A percentile compares a stretch with the other conserved stretches of the same genome.
These are phyloP conservation scores for Myotis vivesi DNA, from an alignment of 2,797 vertebrate genomes.

Conservation along the genomic window DNA sequence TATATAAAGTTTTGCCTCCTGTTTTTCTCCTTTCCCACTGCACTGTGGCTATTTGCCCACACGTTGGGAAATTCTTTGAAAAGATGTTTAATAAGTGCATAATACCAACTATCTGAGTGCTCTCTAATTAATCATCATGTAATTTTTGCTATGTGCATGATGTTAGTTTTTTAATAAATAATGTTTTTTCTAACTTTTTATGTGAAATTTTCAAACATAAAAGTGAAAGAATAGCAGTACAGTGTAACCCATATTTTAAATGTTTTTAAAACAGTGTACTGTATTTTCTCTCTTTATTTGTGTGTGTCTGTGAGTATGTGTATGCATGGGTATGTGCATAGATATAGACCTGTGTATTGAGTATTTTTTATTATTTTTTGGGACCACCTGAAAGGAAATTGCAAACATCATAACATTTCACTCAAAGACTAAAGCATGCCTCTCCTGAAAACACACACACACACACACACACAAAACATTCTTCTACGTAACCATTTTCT, in stretches of 20 bases:
- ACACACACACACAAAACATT: neutral
- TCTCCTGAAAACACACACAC: neutral
- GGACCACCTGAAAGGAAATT: neutral
- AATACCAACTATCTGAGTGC: neutral
- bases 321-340: neutral
- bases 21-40: neutral
- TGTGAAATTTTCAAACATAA: neutral
- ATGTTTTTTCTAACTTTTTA: neutral
- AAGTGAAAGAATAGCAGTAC: neutral
- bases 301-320: neutral
- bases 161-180: neutral
- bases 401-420: neutral
- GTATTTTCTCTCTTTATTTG: neutral
- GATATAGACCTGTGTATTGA: neutral
- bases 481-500: neutral
- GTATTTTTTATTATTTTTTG: neutral
- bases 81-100: neutral
- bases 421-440: neutral
- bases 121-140: neutral
- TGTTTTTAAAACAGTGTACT: neutral
- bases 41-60: neutral
- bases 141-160: neutral
- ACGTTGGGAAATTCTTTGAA: conserved; percentile 10
- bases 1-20: neutral
- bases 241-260: neutral